phyloP scores from a whole-genome alignment of 2,888 invertebrate genomes.

The Anagyrus pseudococci region DNA sequence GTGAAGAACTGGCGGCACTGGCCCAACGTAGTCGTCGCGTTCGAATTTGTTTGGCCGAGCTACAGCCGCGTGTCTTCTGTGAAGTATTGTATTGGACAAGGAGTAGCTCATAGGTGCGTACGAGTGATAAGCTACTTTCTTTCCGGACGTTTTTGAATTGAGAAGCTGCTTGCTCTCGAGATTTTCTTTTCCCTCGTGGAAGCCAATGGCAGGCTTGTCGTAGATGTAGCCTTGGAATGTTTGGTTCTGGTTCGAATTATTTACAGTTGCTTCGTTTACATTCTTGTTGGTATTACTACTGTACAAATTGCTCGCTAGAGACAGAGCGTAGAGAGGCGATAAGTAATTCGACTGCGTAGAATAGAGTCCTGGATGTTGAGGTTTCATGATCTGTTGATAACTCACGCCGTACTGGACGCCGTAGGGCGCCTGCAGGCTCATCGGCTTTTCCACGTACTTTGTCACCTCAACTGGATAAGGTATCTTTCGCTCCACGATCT shows the following conservation, averaged over 20 bases:
- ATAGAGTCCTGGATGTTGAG: constrained; percentile 43
- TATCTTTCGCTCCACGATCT: constrained; percentile 63
- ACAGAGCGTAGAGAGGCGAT: constrained; percentile 37
- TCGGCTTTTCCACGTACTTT: constrained; percentile 47
- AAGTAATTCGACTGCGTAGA: constrained; percentile 20
- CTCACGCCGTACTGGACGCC: constrained; percentile 47
- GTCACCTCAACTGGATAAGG: constrained; percentile 58
- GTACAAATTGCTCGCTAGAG: constrained; percentile 11
- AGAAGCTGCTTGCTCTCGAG: constrained; percentile 6
- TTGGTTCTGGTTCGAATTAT: constrained; percentile 28
- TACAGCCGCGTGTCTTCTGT: constrained; percentile 42
- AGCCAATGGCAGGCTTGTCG: constrained; percentile 41
- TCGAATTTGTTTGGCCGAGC: constrained; percentile 30
- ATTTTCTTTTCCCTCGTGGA: constrained; percentile 32
- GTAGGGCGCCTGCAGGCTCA: constrained; percentile 40
- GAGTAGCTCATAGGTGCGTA: constrained; percentile 32
- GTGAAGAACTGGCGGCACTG: constrained; percentile 62
- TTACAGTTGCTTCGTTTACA: constrained; percentile 32
- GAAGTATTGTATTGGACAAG: constrained; percentile 34
- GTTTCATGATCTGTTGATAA: constrained; percentile 47
- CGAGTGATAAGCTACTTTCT: constrained; percentile 23
- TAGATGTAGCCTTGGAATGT: constrained; percentile 44
- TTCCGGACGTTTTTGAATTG: constrained; percentile 4
- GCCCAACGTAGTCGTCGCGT: constrained; percentile 62
- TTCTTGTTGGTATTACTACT: constrained; percentile 30